Evolutionary conservation across 2,113 vertebrate genomes (phyloP).

Genomic region (Grammomys dolichurus): DNA sequence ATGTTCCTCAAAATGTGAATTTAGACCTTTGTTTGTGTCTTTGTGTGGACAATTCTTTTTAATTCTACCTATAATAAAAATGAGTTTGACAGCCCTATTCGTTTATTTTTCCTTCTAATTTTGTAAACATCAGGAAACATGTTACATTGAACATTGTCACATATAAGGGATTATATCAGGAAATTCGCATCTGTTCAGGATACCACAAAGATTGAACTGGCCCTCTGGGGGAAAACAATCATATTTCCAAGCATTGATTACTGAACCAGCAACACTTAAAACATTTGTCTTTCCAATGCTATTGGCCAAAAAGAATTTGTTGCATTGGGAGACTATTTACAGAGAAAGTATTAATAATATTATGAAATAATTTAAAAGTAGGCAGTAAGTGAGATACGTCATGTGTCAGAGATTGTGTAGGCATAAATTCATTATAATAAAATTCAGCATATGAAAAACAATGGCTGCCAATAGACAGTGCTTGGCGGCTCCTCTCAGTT

Average conservation of each 20-base stretch:
- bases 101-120: conserved; percentile 35
- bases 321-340: conserved; percentile 62
- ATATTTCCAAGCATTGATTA: conserved; percentile 9
- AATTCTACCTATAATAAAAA: conserved; percentile 28
- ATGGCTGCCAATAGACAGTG: conserved; percentile 50
- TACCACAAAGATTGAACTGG: neutral
- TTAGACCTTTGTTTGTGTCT: conserved; percentile 38
- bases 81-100: neutral
- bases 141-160: neutral
- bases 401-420: neutral
- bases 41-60: conserved; percentile 40
- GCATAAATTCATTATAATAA: conserved; percentile 43
- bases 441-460: conserved; percentile 15
- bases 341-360: neutral
- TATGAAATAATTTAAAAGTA: conserved; percentile 47
- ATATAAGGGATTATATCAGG: neutral
- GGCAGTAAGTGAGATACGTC: conserved; percentile 48
- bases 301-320: neutral
- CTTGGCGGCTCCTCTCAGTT: conserved; percentile 53
- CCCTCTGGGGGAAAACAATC: neutral
- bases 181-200: conserved; percentile 46
- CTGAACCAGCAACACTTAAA: conserved; percentile 20
- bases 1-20: conserved; percentile 43
- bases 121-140: conserved; percentile 33
- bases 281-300: conserved; percentile 56